Conservation (phyloP, 64 coral and sea anemone genomes). For the Montipora sp. region DNA sequence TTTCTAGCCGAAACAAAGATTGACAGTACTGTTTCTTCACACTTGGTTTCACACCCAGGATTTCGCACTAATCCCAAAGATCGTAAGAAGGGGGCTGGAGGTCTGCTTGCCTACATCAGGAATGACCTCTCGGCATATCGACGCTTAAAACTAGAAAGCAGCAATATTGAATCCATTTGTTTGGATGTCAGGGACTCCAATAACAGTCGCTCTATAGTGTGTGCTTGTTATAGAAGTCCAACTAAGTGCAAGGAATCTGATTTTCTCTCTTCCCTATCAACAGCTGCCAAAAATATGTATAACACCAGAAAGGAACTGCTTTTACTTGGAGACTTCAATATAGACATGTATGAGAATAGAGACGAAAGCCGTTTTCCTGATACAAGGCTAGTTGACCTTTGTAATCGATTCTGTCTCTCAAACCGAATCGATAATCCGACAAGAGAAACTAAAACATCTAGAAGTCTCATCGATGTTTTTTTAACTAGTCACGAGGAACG, state of each 20-base stretch:
- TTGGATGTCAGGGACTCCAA: too few relatives aligned
- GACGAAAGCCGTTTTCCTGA: slow-evolving; percentile 25
- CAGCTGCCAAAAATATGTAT: slow-evolving; percentile 32
- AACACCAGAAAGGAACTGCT: slow-evolving; percentile 29
- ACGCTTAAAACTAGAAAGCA: slow-evolving; percentile 36
- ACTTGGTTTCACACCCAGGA: slow-evolving; percentile 18
- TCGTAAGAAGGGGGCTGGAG: slow-evolving; percentile 51
- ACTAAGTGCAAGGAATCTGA: slow-evolving; percentile 8
- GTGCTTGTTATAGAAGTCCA: slow-evolving; percentile 28
- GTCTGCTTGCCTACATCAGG: slow-evolving; percentile 35
- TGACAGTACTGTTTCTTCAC: slow-evolving; percentile 41
- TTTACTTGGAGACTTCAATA: slow-evolving; percentile 45
- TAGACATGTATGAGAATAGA: slow-evolving; percentile 36
- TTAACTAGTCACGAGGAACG: too few relatives aligned
- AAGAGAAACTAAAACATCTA: too few relatives aligned
- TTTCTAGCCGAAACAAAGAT: too few relatives aligned
- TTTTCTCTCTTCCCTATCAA: neutral
- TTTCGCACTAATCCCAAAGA: slow-evolving; percentile 31
- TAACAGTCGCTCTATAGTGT: slow-evolving; percentile 29
- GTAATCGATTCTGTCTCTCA: slow-evolving; percentile 38
- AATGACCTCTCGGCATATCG: slow-evolving; percentile 16
- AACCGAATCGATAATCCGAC: neutral
- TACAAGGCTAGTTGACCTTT: slow-evolving; percentile 5
- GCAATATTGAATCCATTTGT: slow-evolving; percentile 34
- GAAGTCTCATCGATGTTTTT: too few relatives aligned